Evolutionary conservation across 2,113 vertebrate species (phyloP), one percentile per base, ranked within the genome.

Genomic region (Myanophis thanlyinensis): DNA sequence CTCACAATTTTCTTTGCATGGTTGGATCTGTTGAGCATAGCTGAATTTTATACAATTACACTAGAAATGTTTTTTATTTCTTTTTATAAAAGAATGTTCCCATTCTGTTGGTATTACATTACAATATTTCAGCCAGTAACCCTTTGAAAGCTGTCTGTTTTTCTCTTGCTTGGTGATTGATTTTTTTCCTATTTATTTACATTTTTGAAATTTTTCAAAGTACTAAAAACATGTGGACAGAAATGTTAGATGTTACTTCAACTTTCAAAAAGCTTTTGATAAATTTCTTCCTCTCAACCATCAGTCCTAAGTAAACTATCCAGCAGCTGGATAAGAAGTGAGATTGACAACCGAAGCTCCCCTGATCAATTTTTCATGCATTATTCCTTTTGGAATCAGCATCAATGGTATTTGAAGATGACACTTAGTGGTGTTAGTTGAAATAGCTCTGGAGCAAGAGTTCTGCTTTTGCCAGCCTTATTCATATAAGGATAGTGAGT

Each of bases 101-200:
- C 56, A 53, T 89, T 56, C 67, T 92, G 44, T 88, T 88, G 8
- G 35, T 27, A 92, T 92, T 89, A 53, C 47, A 92, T 85, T 85
- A 47, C n/a, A 89, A 85, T 92, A n/a, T 73, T 92, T 92, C 22
- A 47, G 15, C 44, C n/a, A 59, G 89, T 92, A 85, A 85, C 27
- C 8, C 22, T 85, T 85, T 48, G 51, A 85, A 92, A 56, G 22
- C 51, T 85, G 25, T 40, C 13, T 67, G 25, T 30, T 27, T 11
- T 44, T 30, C 20, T 27, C 9, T 84, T 89, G 25, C 40, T 44
- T 52, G 49, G n/a, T 46, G 30, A 48, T n/a, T 89, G 30, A 8
- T 56, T 59, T 15, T 25, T n/a, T 84, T 44, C 27, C 67, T 47
- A 46, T 85, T 86, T 48, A 15, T 86, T 48, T 86, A 86, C 35